Evolutionary conservation across 2,888 invertebrate species (phyloP), one percentile per base, ranked within the genome.

Genomic region (Dryadula phaetusa): DNA sequence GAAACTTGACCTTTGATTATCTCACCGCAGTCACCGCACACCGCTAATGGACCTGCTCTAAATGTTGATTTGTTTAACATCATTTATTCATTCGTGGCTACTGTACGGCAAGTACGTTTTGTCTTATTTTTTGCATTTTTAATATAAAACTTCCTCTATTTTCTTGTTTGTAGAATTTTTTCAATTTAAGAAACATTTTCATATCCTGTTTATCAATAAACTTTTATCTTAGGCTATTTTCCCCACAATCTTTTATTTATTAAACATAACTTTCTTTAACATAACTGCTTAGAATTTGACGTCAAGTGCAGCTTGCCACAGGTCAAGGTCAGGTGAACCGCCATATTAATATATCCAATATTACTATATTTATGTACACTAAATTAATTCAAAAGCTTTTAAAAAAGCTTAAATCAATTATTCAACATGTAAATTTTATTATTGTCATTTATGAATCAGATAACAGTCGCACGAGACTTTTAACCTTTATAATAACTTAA

Each of bases 1-100:
- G 67, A 75, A 73, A 74, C 63, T 72, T 79, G 83, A 87, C 88
- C 87, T 87, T 87, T 85, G 72, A 75, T 85, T 87, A 85, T 86
- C 84, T 73, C 64, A 37, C 80, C 66, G 37, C 49, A 20, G n/a
- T 52, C 56, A 1, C 63, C 53, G 60, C 82, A 84, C 84, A 87
- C 54, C 53, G 60, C 82, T 85, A 86, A 87, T 85, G 84, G 85
- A 82, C 34, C 60, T 64, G 46, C 47, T n/a, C 60, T 7, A 40
- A 53, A 53, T 34, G 37, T 52, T 63, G 42, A 44, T 52, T 32
- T 52, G 40, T 62, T 32, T 62, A 37, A 42, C 52, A 42, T 14
- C 3, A 20, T 62, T 62, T 37, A 49, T 10, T 37, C 32, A 20
- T 37, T 47, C 47, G 37, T 49, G 37, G 49, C 37, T 25, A 25